Evolutionary conservation across 2,888 invertebrate genomes (phyloP), one percentile per base, ranked within the genome.

Genomic region (Heliconius sara): DNA sequence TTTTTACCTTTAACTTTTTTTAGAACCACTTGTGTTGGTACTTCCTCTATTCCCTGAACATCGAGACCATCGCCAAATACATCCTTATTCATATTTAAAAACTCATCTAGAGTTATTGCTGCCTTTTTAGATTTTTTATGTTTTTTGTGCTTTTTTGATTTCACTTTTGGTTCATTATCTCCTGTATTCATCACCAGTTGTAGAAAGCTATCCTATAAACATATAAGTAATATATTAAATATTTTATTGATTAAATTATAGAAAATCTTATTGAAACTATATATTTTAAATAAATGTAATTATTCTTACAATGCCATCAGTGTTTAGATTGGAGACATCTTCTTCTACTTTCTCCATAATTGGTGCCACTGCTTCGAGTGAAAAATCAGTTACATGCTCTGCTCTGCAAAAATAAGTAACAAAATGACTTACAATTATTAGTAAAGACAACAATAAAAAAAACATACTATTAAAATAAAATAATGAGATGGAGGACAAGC

Each of bases 81-180:
- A 84, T 95, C 95, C 84, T 91, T 90, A 83, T 95, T 95, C 95
- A 95, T 95, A 84, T 91, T 95, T 34, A 95, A 84, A 81, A 95
- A 95, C 83, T 95, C 94, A 84, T 95, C 93, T 22, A 95, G 89
- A 25, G 95, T 95, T 81, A 95, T 95, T 16, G 95, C 91, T 3
- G 91, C 80, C 82, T 94, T 95, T 84, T 95, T 95, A 0, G 94
- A 92, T 83, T 94, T 94, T 84, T 94, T 95, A 81, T 93, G 94
- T 85, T 95, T 95, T 83, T 94, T 95, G 81, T 92, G 92, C 84
- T 95, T 95, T 84, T 94, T 95, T 47, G 87, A 83, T 85, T 91
- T 93, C 2, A 83, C 78, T 79, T 89, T 85, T 57, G 83, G 76
- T 30, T 77, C 86, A 81, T 85, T 86, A 76, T 90, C 89, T 79